These are phyloP conservation scores for Bombus pyrosoma DNA, from an alignment of 1,140 invertebrate genomes.

Conservation along the genomic window DNA sequence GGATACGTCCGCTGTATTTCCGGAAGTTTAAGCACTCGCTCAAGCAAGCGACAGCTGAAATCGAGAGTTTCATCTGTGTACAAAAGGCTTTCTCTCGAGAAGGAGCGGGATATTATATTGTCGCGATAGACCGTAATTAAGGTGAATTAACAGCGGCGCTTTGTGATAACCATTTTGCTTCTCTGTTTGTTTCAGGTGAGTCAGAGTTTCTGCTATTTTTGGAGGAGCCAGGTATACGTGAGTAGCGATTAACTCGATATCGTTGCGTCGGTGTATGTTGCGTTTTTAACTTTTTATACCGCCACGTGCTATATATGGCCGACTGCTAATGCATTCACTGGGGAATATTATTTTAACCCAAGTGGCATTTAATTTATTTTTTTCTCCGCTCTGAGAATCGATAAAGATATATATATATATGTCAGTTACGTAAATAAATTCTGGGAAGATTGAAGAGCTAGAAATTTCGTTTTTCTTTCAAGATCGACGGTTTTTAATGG, in stretches of 20 bases:
- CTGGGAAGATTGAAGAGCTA: neutral
- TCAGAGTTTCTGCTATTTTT: neutral
- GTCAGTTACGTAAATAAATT: neutral
- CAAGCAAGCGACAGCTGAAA: conserved; percentile 42
- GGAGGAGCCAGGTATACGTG: neutral
- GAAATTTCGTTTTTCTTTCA: neutral
- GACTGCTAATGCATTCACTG: neutral
- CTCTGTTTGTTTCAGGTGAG: neutral
- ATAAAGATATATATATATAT: neutral
- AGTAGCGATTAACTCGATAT: neutral
- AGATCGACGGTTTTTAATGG: too few relatives aligned
- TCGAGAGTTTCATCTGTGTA: conserved; percentile 40
- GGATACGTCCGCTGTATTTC: conserved; percentile 31
- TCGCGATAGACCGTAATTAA: conserved; percentile 1
- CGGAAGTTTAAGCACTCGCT: conserved; percentile 53
- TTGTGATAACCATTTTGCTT: neutral
- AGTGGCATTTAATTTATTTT: neutral
- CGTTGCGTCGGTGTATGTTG: neutral
- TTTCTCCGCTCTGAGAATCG: neutral
- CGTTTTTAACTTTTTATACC: too few relatives aligned
- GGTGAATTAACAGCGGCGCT: neutral
- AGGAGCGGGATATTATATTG: too few relatives aligned
- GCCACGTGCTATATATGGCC: too few relatives aligned
- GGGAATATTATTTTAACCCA: neutral
- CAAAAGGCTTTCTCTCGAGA: neutral